Base-by-base conservation (phyloP, 2,113 vertebrate species). In the Cyphomyrus plagiostoma region DNA sequence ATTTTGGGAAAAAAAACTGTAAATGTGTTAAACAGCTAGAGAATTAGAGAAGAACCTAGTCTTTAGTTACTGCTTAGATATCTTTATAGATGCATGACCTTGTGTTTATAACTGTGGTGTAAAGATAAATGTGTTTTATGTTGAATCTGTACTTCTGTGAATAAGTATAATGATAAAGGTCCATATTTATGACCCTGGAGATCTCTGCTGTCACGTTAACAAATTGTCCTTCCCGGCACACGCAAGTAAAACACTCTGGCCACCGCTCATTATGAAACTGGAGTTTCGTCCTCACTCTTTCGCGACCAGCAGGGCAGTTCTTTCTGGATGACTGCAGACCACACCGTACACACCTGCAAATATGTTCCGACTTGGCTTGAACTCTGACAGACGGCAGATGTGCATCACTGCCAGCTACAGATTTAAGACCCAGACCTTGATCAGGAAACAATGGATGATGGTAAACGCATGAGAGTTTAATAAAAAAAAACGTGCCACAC, bases 111-210 rank as follows among this genome's bases (percentile, higher is more conserved):
- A 39, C 35, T 26, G 42, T 88, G 87, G 49, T 86, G 45, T 85
- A 66, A 62, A 52, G 80, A 62, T 48, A 30, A 62, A 50, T 84
- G 83, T 86, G 82, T 30, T 89, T 89, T 17, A 88, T 66, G n/a
- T 88, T 83, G 30, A 62, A 90, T 53, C 46, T 91, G 80, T 50
- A 85, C 74, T 88, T 77, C 13, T 90, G 82, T 90, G 77, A 86
- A 82, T 88, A 88, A 39, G 49, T 89, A 42, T 89, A 21, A 13
- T 26, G 35, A 80, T 53, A 82, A 62, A 48, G 42, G 52, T 15
- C 21, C 45, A 66, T 89, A 87, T 89, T 82, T 62, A 83, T 86
- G 82, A 50, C 46, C 7, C 15, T 5, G 35, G 83, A 42, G 3
- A n/a, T 70, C 26, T 52, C 23, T 21, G 70, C 26, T 30, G 50